Conservation (phyloP, 2,888 invertebrate species). For the Amblyjoppa proteus region DNA sequence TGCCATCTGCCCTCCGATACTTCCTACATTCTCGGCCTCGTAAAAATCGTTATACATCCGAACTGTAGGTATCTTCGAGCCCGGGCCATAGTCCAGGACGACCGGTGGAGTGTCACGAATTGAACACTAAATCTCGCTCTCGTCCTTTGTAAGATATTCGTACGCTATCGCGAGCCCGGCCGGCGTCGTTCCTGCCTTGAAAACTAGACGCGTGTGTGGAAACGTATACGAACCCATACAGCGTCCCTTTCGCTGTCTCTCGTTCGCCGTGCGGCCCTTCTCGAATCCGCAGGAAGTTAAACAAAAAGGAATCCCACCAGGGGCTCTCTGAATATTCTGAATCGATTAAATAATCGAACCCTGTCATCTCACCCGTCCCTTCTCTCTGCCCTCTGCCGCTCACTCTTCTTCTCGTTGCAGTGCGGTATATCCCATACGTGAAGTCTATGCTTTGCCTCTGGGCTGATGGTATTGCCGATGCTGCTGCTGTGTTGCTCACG, state of each 20-base stretch:
- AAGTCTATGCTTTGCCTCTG: slow-evolving; percentile 42
- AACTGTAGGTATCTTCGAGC: slow-evolving; percentile 21
- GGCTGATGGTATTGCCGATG: slow-evolving; percentile 50
- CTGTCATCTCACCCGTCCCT: slow-evolving; percentile 79
- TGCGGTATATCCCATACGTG: slow-evolving; percentile 48
- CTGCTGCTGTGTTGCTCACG: slow-evolving; percentile 7
- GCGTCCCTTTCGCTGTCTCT: slow-evolving; percentile 48
- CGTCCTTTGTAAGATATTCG: slow-evolving; percentile 44
- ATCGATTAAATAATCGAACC: slow-evolving; percentile 85
- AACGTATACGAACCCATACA: neutral
- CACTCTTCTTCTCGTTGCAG: slow-evolving; percentile 51
- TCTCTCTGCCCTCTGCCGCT: slow-evolving; percentile 54
- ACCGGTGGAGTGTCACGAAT: slow-evolving; percentile 49
- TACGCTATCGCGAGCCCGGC: slow-evolving; percentile 42
- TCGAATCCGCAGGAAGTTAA: slow-evolving; percentile 83
- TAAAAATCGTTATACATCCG: slow-evolving; percentile 20
- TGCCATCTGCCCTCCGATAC: slow-evolving; percentile 26
- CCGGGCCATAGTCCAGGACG: neutral
- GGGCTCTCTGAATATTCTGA: slow-evolving; percentile 82
- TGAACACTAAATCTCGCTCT: slow-evolving; percentile 44
- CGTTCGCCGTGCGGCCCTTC: slow-evolving; percentile 48
- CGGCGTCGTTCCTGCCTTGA: slow-evolving; percentile 33
- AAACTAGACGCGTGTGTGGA: slow-evolving; percentile 44
- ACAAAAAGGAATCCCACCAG: slow-evolving; percentile 82
- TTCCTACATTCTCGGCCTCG: slow-evolving; percentile 10